Evolutionary conservation across 1,140 invertebrate genomes (phyloP).

Genomic region (Dufourea novaeangliae): DNA sequence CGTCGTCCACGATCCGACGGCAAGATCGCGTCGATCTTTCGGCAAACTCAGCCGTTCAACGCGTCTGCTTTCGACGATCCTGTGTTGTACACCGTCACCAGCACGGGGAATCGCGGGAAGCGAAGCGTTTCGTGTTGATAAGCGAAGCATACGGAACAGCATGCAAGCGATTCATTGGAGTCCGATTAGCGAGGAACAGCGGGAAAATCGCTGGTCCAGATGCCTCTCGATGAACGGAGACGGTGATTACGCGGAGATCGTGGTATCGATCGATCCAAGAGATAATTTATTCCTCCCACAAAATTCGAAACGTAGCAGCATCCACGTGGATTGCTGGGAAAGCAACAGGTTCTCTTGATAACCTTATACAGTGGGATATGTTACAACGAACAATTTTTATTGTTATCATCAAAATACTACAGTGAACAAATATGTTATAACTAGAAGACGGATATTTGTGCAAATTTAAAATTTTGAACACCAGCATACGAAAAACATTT

Average conservation of each 20-base stretch:
- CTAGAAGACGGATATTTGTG: no score
- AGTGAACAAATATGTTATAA: no score
- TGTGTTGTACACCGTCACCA: not conserved
- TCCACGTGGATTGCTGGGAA: no score
- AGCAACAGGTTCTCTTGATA: no score
- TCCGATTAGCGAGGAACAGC: not conserved
- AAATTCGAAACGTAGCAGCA: no score
- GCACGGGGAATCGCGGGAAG: not conserved
- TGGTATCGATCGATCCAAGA: not conserved
- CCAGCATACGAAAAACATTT: no score
- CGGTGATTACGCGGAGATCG: not conserved
- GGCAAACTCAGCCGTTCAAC: not conserved
- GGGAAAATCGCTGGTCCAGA: not conserved
- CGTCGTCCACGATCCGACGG: slow-evolving; percentile 51
- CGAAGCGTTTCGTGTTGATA: not conserved
- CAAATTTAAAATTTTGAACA: no score
- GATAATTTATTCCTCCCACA: no score
- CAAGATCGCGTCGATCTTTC: slow-evolving; percentile 25
- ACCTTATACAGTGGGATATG: no score
- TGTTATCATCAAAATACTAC: no score
- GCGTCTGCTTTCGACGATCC: not conserved
- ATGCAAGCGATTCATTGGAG: not conserved
- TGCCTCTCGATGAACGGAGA: not conserved
- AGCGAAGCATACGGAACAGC: slow-evolving; percentile 13
- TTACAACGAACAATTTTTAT: no score